Conservation (phyloP, 2,797 vertebrate species). For the Sebastes steindachneri region DNA sequence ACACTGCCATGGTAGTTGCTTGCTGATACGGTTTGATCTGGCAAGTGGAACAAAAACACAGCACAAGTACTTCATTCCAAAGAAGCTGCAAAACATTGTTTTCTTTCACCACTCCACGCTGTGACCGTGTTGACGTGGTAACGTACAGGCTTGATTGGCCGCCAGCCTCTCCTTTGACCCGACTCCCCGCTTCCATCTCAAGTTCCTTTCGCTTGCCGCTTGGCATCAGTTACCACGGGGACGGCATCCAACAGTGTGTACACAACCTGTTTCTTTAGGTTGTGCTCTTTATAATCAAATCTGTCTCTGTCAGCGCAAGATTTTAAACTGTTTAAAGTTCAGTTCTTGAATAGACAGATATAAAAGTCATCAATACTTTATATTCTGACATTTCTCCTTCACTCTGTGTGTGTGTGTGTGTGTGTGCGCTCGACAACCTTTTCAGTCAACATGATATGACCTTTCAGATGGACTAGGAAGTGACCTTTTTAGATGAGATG, state of each 20-base stretch:
- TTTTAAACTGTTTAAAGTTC: background rate
- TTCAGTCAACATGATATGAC: slow-evolving; percentile 19
- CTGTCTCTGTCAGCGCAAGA: background rate
- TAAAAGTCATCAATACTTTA: background rate
- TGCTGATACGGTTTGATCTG: too few relatives aligned
- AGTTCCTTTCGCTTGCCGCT: slow-evolving; percentile 63
- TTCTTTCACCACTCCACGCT: background rate
- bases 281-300: background rate
- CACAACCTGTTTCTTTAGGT: slow-evolving; percentile 5
- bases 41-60: background rate
- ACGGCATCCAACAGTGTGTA: slow-evolving; percentile 49
- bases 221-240: slow-evolving; percentile 61
- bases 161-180: slow-evolving; percentile 16
- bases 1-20: too few relatives aligned
- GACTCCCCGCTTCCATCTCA: slow-evolving; percentile 48
- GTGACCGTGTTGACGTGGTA: background rate
- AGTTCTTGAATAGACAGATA: background rate
- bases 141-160: background rate
- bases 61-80: background rate
- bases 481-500: slow-evolving; percentile 48
- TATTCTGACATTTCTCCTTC: slow-evolving; percentile 8
- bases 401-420: background rate
- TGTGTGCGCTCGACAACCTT: background rate
- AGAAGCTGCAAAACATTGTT: background rate
- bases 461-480: slow-evolving; percentile 24